Evolutionary conservation across 64 coral and sea anemone species (phyloP).

Genomic region (Pocillopora damicornis): DNA sequence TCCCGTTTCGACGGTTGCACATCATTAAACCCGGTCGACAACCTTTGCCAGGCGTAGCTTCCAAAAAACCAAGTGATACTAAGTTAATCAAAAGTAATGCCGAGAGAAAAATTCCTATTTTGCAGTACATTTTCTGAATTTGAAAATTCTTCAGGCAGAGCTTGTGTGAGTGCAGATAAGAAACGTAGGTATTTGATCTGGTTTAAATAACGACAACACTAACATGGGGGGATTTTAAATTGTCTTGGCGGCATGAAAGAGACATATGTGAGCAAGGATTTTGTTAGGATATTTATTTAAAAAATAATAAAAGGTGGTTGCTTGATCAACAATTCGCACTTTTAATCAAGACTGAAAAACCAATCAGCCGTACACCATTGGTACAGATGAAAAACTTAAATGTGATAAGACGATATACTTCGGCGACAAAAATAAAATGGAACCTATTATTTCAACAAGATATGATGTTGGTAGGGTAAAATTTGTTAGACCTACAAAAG

Average conservation of each 20-base stretch:
- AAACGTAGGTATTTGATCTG: not conserved
- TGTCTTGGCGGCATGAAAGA: slow-evolving; percentile 14
- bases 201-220: slow-evolving; percentile 14
- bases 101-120: not conserved
- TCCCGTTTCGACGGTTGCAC: slow-evolving; percentile 19
- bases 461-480: not conserved
- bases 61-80: not conserved
- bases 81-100: not conserved
- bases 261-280: not conserved
- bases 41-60: not conserved
- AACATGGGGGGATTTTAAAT: slow-evolving; percentile 5
- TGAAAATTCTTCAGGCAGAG: not conserved
- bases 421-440: not conserved
- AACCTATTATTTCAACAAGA: not conserved
- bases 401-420: not conserved
- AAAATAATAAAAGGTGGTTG: not conserved
- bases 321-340: not conserved
- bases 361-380: not conserved
- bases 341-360: slow-evolving; percentile 25
- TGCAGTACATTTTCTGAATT: slow-evolving; percentile 1
- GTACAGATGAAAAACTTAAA: not conserved
- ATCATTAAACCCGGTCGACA: slow-evolving; percentile 38
- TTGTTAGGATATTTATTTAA: not conserved
- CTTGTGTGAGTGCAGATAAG: not conserved
- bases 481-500: slow-evolving; percentile 25